phyloP scores from a whole-genome alignment of 2,888 invertebrate genomes.

The Asteroscopus sphinx region DNA sequence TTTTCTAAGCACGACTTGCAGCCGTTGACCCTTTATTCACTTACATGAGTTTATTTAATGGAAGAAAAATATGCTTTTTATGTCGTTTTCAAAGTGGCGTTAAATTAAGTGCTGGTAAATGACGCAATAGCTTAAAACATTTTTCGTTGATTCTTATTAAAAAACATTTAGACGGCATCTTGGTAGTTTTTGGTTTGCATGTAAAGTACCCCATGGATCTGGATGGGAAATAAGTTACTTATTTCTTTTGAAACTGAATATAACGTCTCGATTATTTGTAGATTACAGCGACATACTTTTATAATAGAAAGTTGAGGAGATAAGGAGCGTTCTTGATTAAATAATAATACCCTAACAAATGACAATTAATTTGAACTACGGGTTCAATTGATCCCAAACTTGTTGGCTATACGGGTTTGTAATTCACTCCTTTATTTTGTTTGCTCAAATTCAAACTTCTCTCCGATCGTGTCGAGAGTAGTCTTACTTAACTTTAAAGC shows the following conservation, averaged over 20 bases:
- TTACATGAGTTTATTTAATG: conserved; percentile 50
- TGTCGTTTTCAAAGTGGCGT: neutral
- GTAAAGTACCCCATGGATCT: too few relatives aligned
- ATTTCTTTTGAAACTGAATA: too few relatives aligned
- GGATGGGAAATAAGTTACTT: too few relatives aligned
- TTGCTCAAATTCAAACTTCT: neutral
- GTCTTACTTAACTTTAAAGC: too few relatives aligned
- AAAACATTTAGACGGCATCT: too few relatives aligned
- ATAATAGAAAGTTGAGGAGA: neutral
- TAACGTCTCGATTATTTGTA: too few relatives aligned
- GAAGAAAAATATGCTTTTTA: conserved; percentile 28
- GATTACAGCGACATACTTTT: neutral
- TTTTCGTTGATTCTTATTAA: neutral
- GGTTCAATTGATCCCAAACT: conserved; percentile 47
- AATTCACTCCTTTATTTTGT: conserved; percentile 20
- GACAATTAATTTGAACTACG: conserved; percentile 47
- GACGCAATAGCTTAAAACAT: neutral
- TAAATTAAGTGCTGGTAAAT: conserved; percentile 3
- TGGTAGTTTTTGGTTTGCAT: too few relatives aligned
- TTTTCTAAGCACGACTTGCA: conserved; percentile 85
- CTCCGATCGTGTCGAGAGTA: too few relatives aligned
- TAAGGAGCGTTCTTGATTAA: conserved; percentile 26
- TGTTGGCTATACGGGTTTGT: conserved; percentile 35
- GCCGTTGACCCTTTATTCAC: conserved; percentile 80
- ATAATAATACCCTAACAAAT: conserved; percentile 41